Conservation (phyloP, 2,113 vertebrate species). For the Actenoides hombroni region DNA sequence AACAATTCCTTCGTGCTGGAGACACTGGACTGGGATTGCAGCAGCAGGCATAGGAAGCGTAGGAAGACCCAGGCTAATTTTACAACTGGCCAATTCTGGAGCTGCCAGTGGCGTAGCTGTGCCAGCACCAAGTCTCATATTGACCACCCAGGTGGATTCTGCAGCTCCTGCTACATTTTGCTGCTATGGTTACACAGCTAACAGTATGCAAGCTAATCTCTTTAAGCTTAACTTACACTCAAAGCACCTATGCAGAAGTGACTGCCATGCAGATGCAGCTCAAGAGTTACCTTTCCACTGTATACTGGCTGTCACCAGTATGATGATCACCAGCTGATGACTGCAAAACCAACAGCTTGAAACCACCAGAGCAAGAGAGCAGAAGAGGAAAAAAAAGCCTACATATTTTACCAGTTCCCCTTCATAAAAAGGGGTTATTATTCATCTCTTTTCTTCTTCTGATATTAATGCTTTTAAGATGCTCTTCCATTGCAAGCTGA, state of each 20-base stretch:
- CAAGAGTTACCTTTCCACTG: not conserved
- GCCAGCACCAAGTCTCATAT: not conserved
- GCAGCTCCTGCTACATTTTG: not conserved
- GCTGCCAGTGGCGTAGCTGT: fast-evolving
- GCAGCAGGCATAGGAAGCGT: not conserved
- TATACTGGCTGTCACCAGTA: not conserved
- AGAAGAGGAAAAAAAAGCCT: not conserved
- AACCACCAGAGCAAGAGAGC: not conserved
- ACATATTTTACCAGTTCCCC: not conserved
- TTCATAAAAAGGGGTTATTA: not conserved
- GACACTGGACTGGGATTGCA: not conserved
- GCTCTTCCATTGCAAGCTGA: not conserved
- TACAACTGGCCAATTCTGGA: not conserved
- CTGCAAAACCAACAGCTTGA: not conserved
- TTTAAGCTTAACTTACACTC: not conserved
- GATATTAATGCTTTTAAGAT: not conserved
- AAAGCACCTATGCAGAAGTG: not conserved
- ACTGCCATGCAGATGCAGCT: not conserved
- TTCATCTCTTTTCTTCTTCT: not conserved
- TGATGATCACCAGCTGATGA: not conserved
- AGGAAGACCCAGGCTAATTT: not conserved
- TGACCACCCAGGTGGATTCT: not conserved
- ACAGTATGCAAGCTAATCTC: not conserved
- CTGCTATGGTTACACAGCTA: not conserved
- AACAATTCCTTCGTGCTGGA: not conserved